Percentiles rank a stretch among this genome's conserved stretches.
Conservation (phyloP, 2,113 vertebrate species). For the Daubentonia madagascariensis region DNA sequence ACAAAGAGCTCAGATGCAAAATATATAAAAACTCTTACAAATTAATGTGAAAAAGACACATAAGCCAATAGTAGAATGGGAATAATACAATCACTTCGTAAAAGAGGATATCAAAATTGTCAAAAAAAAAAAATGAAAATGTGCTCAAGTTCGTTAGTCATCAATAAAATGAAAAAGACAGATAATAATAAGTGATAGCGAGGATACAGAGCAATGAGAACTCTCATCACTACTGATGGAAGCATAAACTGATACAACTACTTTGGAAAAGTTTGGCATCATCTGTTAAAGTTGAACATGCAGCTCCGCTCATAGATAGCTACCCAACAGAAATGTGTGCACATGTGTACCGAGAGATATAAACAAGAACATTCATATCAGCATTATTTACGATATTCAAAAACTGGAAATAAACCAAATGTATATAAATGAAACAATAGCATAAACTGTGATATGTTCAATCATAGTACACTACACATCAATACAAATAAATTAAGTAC, state of each 20-base stretch:
- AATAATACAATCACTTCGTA: background rate
- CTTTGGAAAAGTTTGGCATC: background rate
- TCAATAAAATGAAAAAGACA: background rate
- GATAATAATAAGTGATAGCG: background rate
- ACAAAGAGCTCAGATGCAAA: background rate
- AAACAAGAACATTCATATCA: background rate
- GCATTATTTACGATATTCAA: background rate
- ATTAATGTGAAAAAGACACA: background rate
- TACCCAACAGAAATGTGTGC: background rate
- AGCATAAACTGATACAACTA: background rate
- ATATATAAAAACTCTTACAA: background rate
- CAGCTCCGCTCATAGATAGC: background rate
- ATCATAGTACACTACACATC: background rate
- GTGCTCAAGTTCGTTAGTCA: background rate
- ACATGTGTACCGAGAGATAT: background rate
- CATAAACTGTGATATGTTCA: background rate
- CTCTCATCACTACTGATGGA: background rate
- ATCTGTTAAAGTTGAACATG: background rate
- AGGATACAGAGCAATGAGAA: background rate
- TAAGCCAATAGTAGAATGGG: background rate
- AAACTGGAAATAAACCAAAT: background rate
- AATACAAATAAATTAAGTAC: background rate
- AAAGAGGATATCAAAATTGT: background rate
- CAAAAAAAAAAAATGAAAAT: background rate
- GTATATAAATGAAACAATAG: background rate